These are phyloP conservation scores for Clanis bilineata DNA, from an alignment of 2,888 invertebrate species.

Conservation along the genomic window DNA sequence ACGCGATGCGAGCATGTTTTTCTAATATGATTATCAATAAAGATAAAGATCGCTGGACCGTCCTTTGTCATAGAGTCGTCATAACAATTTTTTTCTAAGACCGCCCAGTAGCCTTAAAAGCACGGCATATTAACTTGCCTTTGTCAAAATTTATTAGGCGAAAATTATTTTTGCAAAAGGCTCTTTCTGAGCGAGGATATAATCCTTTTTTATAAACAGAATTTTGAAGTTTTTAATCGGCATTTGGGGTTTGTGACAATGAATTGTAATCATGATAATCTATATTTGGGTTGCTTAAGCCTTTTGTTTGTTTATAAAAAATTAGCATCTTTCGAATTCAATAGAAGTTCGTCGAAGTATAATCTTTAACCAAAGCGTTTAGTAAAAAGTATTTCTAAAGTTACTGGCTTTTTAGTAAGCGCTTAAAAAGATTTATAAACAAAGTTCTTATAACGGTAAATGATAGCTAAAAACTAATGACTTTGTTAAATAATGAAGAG, in stretches of 20 bases:
- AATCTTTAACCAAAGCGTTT: slow-evolving; percentile 18
- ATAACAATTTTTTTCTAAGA: slow-evolving; percentile 47
- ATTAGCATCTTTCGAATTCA: slow-evolving; percentile 29
- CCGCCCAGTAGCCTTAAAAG: slow-evolving; percentile 66
- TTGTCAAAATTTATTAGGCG: slow-evolving; percentile 66
- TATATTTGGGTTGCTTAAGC: slow-evolving; percentile 49
- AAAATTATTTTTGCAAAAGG: slow-evolving; percentile 53
- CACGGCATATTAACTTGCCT: slow-evolving; percentile 50
- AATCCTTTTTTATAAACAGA: not conserved
- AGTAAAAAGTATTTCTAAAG: slow-evolving; percentile 1
- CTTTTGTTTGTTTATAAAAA: slow-evolving; percentile 48
- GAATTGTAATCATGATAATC: slow-evolving; percentile 70
- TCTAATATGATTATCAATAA: not conserved
- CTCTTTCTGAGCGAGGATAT: not conserved
- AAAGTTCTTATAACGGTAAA: not conserved
- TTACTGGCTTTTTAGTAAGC: not conserved
- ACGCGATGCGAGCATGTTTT: not conserved
- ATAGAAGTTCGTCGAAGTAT: slow-evolving; percentile 25
- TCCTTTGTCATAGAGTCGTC: slow-evolving; percentile 35
- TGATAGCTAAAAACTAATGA: not conserved
- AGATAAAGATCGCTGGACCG: not conserved
- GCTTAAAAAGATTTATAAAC: slow-evolving; percentile 1
- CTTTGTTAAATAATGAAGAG: not conserved
- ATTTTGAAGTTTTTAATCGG: slow-evolving; percentile 14
- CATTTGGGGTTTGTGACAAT: slow-evolving; percentile 42